These are phyloP conservation scores for Drosophila limbata DNA, from an alignment of 2,888 invertebrate species.

Conservation along the genomic window DNA sequence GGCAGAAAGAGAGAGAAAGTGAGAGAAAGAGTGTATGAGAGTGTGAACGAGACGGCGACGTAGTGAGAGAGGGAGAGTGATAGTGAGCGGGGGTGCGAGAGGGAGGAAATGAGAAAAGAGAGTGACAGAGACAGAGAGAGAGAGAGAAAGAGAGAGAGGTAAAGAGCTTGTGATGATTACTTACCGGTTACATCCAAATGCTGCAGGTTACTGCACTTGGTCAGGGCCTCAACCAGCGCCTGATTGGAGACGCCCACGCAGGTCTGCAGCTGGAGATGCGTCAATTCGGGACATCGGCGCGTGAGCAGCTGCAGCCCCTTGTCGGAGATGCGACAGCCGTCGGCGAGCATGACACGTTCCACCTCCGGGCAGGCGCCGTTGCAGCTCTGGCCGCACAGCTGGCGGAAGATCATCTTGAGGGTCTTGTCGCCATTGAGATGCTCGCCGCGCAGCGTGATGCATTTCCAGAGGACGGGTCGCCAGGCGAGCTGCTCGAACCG, in stretches of 20 bases:
- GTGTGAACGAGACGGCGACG: too few species aligned
- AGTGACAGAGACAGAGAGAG: background rate
- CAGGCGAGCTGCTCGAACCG: conserved; percentile 92
- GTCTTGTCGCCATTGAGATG: conserved; percentile 88
- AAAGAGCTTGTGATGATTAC: conserved; percentile 33
- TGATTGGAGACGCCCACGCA: conserved; percentile 91
- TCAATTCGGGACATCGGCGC: conserved; percentile 92
- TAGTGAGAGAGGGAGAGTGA: too few species aligned
- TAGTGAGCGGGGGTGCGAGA: too few species aligned
- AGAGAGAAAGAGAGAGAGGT: background rate
- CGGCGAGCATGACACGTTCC: conserved; percentile 89
- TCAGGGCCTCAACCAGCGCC: conserved; percentile 91
- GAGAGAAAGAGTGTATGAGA: too few species aligned
- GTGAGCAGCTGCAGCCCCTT: conserved; percentile 91
- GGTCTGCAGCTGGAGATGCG: conserved; percentile 92
- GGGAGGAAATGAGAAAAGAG: too few species aligned
- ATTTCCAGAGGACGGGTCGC: conserved; percentile 91
- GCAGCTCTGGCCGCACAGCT: conserved; percentile 89
- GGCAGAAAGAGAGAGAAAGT: too few species aligned
- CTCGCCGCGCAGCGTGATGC: conserved; percentile 88
- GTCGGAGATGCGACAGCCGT: conserved; percentile 91
- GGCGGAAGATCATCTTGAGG: conserved; percentile 88
- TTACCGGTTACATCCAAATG: conserved; percentile 94
- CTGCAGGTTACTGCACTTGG: conserved; percentile 92
- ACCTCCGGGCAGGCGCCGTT: conserved; percentile 89